Base-by-base conservation (phyloP, 2,888 invertebrate genomes). In the Drosophila borealis region DNA sequence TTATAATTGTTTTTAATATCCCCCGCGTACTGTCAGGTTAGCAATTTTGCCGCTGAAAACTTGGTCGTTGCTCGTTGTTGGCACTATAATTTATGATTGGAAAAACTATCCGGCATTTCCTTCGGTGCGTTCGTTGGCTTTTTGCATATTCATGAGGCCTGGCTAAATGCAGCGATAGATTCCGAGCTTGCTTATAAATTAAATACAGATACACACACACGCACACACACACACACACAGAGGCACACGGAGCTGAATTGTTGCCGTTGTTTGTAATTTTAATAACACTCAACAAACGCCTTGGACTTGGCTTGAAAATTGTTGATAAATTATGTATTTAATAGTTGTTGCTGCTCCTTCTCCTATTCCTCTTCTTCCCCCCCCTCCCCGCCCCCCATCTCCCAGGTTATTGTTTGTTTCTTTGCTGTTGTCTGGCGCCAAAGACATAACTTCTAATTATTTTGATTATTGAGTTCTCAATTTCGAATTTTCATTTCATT, bases 301-400 rank as follows among this genome's bases (percentile, higher is more conserved):
- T 86, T 88, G 80, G 83, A 88, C 88, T 88, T 83, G 88, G 66
- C 81, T 80, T 71, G 88, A 72, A 82, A 88, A 83, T 83, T 83
- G 83, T 86, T 88, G 69, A 88, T 85, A 82, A 82, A 82, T 88
- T 88, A 88, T 88, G 70, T 80, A 72, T 78, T 68, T 74, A 68
- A 80, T 85, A 74, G 70, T 70, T 62, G 55, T 64, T 46, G 59
- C 56, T 36, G 45, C 56, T 19, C 37, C 51, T 17, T 2, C 39
- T 17, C 2, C 25, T 39, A 0, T 13, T 39, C 4, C 42, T 42
- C 3, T 17, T n/a, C 10, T 53, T 34, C 48, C 44, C 25, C 34
- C 41, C 13, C 2, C 11, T 29, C 11, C 42, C 34, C 1, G 17
- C n/a, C 6, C 56, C 29, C 42, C 46, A 11, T 5, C 2, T 4